These are phyloP conservation scores for Eupsilia transversa DNA, from an alignment of 2,888 invertebrate species.

Conservation along the genomic window DNA sequence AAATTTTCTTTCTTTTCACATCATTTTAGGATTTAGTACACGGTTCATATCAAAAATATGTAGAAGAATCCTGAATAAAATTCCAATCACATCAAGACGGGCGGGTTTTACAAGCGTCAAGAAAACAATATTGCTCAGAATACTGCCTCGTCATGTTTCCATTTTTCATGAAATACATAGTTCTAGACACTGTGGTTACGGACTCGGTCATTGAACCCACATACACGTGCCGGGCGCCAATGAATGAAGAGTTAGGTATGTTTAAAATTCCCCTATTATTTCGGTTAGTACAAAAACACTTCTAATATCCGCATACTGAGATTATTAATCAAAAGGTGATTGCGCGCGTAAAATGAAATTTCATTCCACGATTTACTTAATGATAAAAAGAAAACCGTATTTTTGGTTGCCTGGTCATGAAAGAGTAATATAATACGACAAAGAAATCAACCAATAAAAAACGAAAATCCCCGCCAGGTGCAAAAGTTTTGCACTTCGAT, in stretches of 20 bases:
- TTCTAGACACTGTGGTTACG: constrained; percentile 1
- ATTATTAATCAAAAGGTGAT: constrained; percentile 46
- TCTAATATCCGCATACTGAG: constrained; percentile 9
- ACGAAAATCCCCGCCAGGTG: background rate
- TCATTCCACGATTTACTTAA: constrained; percentile 27
- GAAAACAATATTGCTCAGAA: constrained; percentile 28
- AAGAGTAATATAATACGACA: background rate
- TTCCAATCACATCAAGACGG: constrained; percentile 37
- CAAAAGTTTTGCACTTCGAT: background rate
- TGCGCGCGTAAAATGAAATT: constrained; percentile 26
- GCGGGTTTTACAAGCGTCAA: constrained; percentile 22
- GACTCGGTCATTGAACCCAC: constrained; percentile 10
- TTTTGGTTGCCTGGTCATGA: constrained; percentile 9
- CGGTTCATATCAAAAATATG: background rate
- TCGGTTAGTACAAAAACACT: constrained; percentile 8
- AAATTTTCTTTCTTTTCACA: background rate
- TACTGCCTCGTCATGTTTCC: constrained; percentile 45
- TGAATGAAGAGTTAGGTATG: background rate
- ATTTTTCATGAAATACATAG: constrained; percentile 46
- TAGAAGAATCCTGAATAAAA: constrained; percentile 12
- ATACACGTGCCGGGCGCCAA: background rate
- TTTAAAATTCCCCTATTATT: background rate
- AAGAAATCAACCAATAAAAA: background rate
- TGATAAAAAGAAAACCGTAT: constrained; percentile 12
- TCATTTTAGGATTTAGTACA: background rate